Conservation (phyloP, 2,113 vertebrate genomes). For the Myrmecobius fasciatus region DNA sequence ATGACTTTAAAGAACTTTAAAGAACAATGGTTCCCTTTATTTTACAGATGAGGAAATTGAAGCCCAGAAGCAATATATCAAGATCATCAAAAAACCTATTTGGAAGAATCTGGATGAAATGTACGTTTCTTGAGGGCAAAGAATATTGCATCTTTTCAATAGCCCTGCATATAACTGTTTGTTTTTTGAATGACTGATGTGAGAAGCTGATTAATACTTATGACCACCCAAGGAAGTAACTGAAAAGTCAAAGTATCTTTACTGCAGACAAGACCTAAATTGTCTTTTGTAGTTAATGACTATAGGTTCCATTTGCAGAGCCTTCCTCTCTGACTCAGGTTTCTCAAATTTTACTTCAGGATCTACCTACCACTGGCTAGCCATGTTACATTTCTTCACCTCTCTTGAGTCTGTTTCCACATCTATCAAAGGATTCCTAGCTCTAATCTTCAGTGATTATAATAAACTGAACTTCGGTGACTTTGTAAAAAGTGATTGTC, state of each 20-base stretch:
- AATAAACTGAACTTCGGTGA: not conserved
- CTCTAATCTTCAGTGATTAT: not conserved
- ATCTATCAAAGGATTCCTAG: not conserved
- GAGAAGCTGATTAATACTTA: not conserved
- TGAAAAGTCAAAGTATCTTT: not conserved
- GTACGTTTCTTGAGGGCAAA: not conserved
- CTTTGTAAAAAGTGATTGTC: not conserved
- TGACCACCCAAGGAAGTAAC: not conserved
- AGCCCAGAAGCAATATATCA: not conserved
- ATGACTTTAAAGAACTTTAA: not conserved
- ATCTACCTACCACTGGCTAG: not conserved
- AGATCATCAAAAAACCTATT: not conserved
- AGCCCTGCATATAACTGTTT: not conserved
- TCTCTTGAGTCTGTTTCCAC: not conserved
- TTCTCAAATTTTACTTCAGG: not conserved
- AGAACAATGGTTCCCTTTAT: not conserved
- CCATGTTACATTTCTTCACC: not conserved
- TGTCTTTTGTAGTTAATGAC: not conserved
- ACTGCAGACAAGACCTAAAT: not conserved
- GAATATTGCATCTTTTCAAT: not conserved
- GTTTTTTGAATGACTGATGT: not conserved
- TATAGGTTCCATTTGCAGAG: not conserved
- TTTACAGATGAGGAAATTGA: not conserved
- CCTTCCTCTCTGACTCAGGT: not conserved
- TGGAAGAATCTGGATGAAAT: not conserved